Evolutionary conservation across 2,113 vertebrate genomes (phyloP).

Genomic region (Bujurquina vittata): DNA sequence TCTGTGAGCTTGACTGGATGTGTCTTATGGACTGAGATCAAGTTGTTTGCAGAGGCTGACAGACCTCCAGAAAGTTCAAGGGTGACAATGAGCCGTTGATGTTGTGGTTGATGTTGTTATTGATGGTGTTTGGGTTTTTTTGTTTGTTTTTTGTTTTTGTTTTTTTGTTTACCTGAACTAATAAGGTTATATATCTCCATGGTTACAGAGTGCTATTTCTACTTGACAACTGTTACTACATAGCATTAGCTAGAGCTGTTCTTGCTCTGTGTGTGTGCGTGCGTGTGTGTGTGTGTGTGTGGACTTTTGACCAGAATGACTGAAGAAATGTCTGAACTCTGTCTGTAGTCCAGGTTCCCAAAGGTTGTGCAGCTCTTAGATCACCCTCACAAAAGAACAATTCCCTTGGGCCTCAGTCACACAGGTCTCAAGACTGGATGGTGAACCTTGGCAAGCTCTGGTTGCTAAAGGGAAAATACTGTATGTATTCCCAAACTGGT

Average conservation of each 20-base stretch:
- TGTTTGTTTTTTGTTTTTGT: constrained; percentile 61
- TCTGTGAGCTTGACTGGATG: background rate
- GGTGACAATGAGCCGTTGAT: constrained; percentile 56
- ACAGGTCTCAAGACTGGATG: background rate
- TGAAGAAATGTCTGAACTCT: constrained; percentile 21
- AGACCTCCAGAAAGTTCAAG: constrained; percentile 18
- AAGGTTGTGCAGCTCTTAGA: constrained; percentile 20
- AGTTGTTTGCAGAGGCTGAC: background rate
- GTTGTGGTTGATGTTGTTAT: constrained; percentile 68
- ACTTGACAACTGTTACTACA: constrained; percentile 72
- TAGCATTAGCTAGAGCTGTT: constrained; percentile 69
- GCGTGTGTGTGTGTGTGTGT: constrained; percentile 50
- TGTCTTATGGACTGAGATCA: background rate
- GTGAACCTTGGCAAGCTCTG: background rate
- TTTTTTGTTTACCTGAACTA: constrained; percentile 71
- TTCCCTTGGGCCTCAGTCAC: background rate
- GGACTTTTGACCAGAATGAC: constrained; percentile 36
- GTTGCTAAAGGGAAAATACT: background rate
- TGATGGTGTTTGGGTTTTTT: constrained; percentile 49
- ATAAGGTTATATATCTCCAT: constrained; percentile 69
- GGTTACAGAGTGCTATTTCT: constrained; percentile 75
- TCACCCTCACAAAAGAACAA: background rate
- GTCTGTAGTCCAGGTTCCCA: constrained; percentile 20
- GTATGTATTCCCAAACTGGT: background rate
- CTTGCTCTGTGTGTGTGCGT: constrained; percentile 52